Evolutionary conservation across 2,113 vertebrate species (phyloP), one percentile per base, ranked within the genome.

Genomic region (Peromyscus polionotus): DNA sequence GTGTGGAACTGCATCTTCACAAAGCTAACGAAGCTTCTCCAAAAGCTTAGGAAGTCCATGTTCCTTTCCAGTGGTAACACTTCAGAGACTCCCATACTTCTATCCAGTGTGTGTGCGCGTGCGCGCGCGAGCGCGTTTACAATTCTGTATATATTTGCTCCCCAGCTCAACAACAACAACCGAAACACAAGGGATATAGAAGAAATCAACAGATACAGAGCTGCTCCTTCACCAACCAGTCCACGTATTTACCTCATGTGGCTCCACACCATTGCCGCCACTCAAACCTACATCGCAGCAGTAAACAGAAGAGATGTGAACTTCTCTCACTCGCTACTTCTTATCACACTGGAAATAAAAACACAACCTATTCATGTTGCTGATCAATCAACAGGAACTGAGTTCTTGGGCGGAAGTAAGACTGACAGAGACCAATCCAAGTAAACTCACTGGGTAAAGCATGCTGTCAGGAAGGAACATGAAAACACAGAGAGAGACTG

Each of bases 391-490:
- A 84, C 13, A 93, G 76, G 88, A 39, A 73, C 20, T 59, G 31
- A 33, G 91, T 77, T 79, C 68, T n/a, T 80, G 75, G 80, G 67
- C 54, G 68, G 42, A 96, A 83, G 39, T 65, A 88, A 92, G 77
- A 31, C 45, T 90, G 54, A 80, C 26, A 88, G 4, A 87, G 93
- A 84, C 42, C 31, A 92, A 7, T 54, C 36, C 42, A 92, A 95
- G 68, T n/a, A 89, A 79, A 79, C 80, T 90, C 48, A 83, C 51
- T 61, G 14, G 68, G 75, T 45, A 81, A 16, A 57, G 14, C 36
- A 90, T 59, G 39, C 33, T 10, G 16, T 51, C 19, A 59, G 45
- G 28, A 51, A 93, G 91, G 14, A 80, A 57, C 3, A 42, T 22
- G 36, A 77, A 90, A 57, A 48, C 57, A 75, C 11, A 20, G n/a